Evolutionary conservation across 2,113 vertebrate species (phyloP).

Genomic region (Xenopus borealis): DNA sequence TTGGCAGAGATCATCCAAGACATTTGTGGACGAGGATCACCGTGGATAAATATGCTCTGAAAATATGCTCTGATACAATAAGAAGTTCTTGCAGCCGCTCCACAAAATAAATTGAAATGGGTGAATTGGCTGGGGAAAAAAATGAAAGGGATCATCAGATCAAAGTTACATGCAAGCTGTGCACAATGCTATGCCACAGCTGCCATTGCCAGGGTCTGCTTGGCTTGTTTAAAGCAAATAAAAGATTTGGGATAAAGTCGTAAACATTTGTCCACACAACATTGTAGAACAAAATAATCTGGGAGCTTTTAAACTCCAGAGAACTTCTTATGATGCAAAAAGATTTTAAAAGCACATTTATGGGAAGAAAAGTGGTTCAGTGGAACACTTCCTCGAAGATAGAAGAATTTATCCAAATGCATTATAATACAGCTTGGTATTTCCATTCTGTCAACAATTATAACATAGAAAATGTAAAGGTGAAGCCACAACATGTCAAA

Average conservation of each 20-base stretch:
- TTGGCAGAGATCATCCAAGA: constrained; percentile 13
- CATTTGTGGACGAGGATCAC: constrained; percentile 38
- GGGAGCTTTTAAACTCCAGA: constrained; percentile 14
- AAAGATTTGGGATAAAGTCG: constrained; percentile 29
- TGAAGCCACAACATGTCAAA: background rate
- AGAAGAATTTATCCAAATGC: background rate
- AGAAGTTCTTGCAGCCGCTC: constrained; percentile 37
- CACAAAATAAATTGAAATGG: constrained; percentile 33
- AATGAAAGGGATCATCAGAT: constrained; percentile 31
- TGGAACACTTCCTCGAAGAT: background rate
- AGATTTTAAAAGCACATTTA: too few relatives aligned
- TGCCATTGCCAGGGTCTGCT: constrained; percentile 16
- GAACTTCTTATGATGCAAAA: background rate
- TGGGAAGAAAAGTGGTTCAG: too few relatives aligned
- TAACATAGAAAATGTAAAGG: background rate
- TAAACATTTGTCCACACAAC: constrained; percentile 22
- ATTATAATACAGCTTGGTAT: background rate
- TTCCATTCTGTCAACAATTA: background rate
- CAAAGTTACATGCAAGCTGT: constrained; percentile 40
- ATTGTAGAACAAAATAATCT: constrained; percentile 9
- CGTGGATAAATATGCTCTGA: constrained; percentile 33
- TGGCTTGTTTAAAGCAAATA: constrained; percentile 34
- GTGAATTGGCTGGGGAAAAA: constrained; percentile 24
- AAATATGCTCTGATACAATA: constrained; percentile 34
- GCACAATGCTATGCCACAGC: constrained; percentile 13